A percentile compares a stretch with the other conserved stretches of the same genome.
Conservation (phyloP, 2,797 vertebrate genomes). For the Acanthiza pusilla region DNA sequence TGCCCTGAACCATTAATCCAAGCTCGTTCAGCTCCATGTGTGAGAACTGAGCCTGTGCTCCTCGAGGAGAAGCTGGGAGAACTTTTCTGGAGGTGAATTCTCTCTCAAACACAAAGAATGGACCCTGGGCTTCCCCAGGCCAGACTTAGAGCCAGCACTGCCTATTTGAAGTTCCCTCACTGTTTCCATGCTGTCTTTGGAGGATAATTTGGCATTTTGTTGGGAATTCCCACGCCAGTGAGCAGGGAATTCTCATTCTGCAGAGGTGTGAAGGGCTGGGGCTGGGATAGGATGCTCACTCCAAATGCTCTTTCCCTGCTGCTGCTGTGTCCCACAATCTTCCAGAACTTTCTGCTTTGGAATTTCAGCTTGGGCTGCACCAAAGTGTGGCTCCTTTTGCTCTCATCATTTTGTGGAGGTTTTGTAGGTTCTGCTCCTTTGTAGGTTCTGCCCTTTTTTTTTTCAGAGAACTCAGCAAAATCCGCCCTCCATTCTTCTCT, state of each 20-base stretch:
- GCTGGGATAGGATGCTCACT: background rate
- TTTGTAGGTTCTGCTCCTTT: background rate
- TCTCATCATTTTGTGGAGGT: background rate
- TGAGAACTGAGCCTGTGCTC: background rate
- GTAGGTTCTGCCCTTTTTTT: background rate
- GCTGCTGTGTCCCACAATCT: background rate
- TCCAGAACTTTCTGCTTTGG: background rate
- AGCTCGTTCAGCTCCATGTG: rapidly evolving
- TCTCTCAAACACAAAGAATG: background rate
- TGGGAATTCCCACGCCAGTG: background rate
- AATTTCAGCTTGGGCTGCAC: background rate
- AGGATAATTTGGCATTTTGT: background rate
- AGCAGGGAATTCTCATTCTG: background rate
- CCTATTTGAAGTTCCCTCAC: background rate
- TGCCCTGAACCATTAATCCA: background rate
- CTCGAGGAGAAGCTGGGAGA: background rate
- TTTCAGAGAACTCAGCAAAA: background rate
- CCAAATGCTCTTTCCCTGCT: background rate
- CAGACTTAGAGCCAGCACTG: background rate
- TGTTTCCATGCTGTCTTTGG: background rate
- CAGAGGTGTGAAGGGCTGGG: background rate
- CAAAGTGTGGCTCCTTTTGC: background rate
- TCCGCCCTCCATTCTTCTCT: background rate
- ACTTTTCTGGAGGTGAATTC: background rate
- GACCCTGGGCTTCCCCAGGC: background rate